Base-by-base conservation (phyloP, 2,797 vertebrate genomes). In the Eulemur albifrons region DNA sequence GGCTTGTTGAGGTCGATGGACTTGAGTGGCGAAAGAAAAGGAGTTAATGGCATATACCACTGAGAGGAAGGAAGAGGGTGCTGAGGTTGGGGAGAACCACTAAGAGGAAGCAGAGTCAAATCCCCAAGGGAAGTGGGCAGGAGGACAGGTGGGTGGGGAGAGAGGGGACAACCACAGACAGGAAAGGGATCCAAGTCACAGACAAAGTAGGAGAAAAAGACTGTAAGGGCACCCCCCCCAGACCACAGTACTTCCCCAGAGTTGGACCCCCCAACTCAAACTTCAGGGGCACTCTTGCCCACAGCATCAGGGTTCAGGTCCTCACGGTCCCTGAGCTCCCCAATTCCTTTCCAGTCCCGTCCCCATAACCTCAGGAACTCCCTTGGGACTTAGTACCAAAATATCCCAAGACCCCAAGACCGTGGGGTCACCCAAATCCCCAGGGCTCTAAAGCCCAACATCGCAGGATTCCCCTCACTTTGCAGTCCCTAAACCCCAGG, bases 1-100 rank as follows among this genome's bases (percentile, higher is more conserved):
- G 99, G 99, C 88, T 99, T 99, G 84, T 99, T 99, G 98, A 99
- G 99, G 97, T 99, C 99, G 32, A 99, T 99, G 7, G 99, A 99
- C 99, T 99, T 97, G 95, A 82, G 87, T 18, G 63, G 25, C 1
- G 83, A 63, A 79, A 91, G 77, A 94, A 88, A 89, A 94, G 25
- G 45, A 95, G 90, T 95, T 97, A 94, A 86, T 23, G 9, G 69
- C 57, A 84, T 82, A 85, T 35, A 75, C 73, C 76, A 81, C 81
- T 25, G 59, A 93, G 76, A 77, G 83, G 92, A 85, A 93, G 97
- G 89, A 97, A 96, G 79, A 94, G 35, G 94, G 38, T 97, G 63
- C 61, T 79, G 80, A 75, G 81, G 94, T 93, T 59, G 75, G n/a
- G 70, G 85, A 4, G 70, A 97, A 96, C 97, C 97, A 50, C 97